Evolutionary conservation across 2,888 invertebrate species (phyloP).

Genomic region (Nephrocerus scutellatus): DNA sequence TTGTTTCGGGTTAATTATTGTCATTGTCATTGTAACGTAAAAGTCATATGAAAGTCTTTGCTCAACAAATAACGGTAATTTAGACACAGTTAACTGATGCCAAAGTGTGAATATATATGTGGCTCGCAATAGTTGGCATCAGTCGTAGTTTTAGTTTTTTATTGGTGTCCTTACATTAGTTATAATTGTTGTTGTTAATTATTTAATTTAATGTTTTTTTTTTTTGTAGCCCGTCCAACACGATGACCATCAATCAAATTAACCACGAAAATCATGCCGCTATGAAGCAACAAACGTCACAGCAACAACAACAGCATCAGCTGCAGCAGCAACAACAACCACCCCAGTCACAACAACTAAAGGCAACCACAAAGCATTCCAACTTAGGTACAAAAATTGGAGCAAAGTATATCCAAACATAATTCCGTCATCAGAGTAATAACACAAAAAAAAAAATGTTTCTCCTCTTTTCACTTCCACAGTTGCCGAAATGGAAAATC

Average conservation of each 20-base stretch:
- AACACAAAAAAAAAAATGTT: too few relatives aligned
- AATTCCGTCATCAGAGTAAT: slow-evolving; percentile 22
- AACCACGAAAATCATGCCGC: slow-evolving; percentile 44
- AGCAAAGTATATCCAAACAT: slow-evolving; percentile 8
- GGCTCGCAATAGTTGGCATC: too few relatives aligned
- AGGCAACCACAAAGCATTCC: slow-evolving; percentile 28
- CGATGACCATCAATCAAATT: slow-evolving; percentile 39
- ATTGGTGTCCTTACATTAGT: not conserved
- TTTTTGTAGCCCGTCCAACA: slow-evolving; percentile 26
- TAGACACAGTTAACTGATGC: too few relatives aligned
- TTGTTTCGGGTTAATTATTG: too few relatives aligned
- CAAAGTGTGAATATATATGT: too few relatives aligned
- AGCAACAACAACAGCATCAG: slow-evolving; percentile 24
- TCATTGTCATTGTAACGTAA: not conserved
- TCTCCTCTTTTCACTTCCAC: slow-evolving; percentile 7
- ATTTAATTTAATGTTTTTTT: not conserved
- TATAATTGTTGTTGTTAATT: not conserved
- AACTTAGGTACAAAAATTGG: slow-evolving; percentile 25
- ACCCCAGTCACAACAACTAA: slow-evolving; percentile 18
- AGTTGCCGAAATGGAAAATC: slow-evolving; percentile 30
- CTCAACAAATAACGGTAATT: slow-evolving; percentile 1
- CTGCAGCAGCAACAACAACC: slow-evolving; percentile 15
- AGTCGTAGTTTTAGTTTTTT: too few relatives aligned
- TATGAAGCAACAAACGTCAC: slow-evolving; percentile 36
- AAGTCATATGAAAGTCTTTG: not conserved